These are phyloP conservation scores for Archocentrus centrarchus DNA, from an alignment of 2,113 vertebrate genomes.

Conservation along the genomic window DNA sequence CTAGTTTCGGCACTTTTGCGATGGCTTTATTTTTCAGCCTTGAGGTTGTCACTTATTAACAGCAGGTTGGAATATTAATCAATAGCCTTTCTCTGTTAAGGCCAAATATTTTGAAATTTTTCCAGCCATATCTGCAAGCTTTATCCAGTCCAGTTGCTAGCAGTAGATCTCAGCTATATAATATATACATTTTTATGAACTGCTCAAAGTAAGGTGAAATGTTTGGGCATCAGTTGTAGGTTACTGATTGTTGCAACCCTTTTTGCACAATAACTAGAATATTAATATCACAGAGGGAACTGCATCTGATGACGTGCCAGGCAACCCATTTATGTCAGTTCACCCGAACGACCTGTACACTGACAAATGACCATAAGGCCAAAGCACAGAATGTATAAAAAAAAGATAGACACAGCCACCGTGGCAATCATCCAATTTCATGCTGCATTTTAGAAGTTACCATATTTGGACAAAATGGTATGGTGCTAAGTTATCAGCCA, in stretches of 20 bases:
- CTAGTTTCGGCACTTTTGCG: neutral
- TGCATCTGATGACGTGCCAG: neutral
- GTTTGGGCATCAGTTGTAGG: neutral
- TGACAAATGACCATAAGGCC: neutral
- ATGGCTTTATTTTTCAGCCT: neutral
- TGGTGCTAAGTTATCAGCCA: neutral
- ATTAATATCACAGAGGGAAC: neutral
- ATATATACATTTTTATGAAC: neutral
- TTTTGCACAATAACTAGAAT: neutral
- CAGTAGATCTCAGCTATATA: neutral
- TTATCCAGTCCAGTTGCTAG: neutral
- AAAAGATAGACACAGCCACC: too few species aligned
- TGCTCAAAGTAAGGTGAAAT: neutral
- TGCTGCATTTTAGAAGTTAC: neutral
- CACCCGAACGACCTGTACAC: neutral
- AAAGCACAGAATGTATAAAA: too few species aligned
- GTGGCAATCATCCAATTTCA: neutral
- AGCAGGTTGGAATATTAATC: neutral
- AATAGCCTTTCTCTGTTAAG: neutral
- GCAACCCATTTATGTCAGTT: too few species aligned
- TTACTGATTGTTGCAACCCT: neutral
- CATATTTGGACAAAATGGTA: neutral
- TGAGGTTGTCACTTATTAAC: neutral
- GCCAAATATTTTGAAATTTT: neutral
- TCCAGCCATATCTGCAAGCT: neutral